Base-by-base conservation (phyloP, 1,140 invertebrate genomes). In the Hylaeus volcanicus region DNA sequence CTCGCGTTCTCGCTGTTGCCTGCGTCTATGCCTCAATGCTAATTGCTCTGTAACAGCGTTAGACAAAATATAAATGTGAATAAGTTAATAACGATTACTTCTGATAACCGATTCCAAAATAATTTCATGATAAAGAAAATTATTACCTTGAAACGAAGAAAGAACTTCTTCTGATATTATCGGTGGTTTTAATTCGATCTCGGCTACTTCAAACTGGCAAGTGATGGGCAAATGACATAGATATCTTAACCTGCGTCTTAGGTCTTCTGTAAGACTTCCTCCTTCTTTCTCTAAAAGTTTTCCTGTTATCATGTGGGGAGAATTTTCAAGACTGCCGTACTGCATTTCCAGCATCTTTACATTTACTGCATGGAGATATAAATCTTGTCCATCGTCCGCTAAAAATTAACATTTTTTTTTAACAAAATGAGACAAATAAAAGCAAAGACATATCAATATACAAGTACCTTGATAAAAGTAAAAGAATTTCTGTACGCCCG, bases 321-420 rank as follows among this genome's bases (percentile, higher is more conserved):
- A 96, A 61, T 96, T 93, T 79, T 97, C 96, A 65, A 99, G 94
- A 64, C 94, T 95, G 26, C 97, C 97, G 94, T 98, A 99, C 65
- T 97, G 96, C 64, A 96, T 95, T 88, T 97, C 96, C 81, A 99
- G 92, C 95, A 99, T 98, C 70, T 96, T 96, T 3, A 97, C 96
- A 93, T 99, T 99, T 83, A 99, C 92, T 4, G 97, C 96, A 94
- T 99, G 97, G 65, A 99, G 92, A 92, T 98, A 99, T 45, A 99
- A 95, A 90, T 98, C 97, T 92, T 99, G 98, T 1, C 98, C 98
- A 94, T 98, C 98, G 55, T 94, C 94, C 76, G 96, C 97, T 97
- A 86, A 60, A 94, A 94, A 86, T n/a, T 1, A 65, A 41, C 15
- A 39, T 43, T 55, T 3, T 79, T 79, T 11, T 37, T 45, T 26